phyloP scores from a whole-genome alignment of 2,888 invertebrate genomes.

The Meandrusa payeni region DNA sequence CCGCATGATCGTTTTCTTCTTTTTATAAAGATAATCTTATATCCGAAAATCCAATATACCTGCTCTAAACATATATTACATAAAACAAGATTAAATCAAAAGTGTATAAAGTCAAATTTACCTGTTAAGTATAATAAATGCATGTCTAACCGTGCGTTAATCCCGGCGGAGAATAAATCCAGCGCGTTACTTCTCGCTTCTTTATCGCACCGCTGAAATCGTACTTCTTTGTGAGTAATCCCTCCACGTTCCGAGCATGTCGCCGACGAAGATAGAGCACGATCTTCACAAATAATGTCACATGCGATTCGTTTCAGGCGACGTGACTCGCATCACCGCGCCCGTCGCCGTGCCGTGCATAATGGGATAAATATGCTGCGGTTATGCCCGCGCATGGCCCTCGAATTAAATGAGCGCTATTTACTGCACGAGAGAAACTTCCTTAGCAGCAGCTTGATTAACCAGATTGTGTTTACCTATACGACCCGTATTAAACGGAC shows the following conservation, averaged over 20 bases:
- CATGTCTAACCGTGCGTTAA: slow-evolving; percentile 64
- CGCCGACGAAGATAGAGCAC: slow-evolving; percentile 81
- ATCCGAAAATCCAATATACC: no score
- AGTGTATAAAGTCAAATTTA: background rate
- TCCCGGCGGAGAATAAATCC: slow-evolving; percentile 67
- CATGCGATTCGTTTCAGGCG: slow-evolving; percentile 79
- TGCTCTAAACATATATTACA: no score
- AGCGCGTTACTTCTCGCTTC: slow-evolving; percentile 71
- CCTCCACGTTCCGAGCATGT: slow-evolving; percentile 77
- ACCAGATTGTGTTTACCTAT: slow-evolving; percentile 63
- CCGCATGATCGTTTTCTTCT: no score
- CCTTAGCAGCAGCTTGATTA: slow-evolving; percentile 63
- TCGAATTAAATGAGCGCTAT: slow-evolving; percentile 75
- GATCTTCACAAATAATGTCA: slow-evolving; percentile 82
- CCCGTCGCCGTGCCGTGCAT: slow-evolving; percentile 67
- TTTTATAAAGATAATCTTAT: no score
- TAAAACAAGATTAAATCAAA: no score
- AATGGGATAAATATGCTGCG: slow-evolving; percentile 80
- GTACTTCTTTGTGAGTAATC: slow-evolving; percentile 80
- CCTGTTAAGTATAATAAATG: slow-evolving; percentile 42
- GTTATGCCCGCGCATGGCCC: slow-evolving; percentile 76
- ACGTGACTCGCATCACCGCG: slow-evolving; percentile 78
- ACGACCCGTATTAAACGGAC: slow-evolving; percentile 46
- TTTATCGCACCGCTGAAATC: slow-evolving; percentile 79
- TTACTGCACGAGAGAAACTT: slow-evolving; percentile 67